These are phyloP conservation scores for Melanchra persicariae DNA, from an alignment of 2,888 invertebrate genomes.

Conservation along the genomic window DNA sequence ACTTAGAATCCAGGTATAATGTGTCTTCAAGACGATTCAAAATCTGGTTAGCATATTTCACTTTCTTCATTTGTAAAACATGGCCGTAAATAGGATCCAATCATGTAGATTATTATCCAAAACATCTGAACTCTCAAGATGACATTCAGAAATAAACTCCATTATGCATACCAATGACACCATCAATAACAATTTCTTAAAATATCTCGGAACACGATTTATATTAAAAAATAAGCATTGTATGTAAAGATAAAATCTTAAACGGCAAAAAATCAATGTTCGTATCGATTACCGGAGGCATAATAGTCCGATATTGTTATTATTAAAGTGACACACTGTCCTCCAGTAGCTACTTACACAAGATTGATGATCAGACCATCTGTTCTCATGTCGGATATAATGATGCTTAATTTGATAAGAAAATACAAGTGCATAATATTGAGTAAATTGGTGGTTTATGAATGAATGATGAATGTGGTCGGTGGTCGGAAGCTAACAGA, in stretches of 20 bases:
- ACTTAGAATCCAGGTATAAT: neutral
- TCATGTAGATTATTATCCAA: neutral
- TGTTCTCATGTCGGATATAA: conserved; percentile 63
- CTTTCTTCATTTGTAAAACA: neutral
- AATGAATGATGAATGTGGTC: conserved; percentile 18
- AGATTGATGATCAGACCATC: conserved; percentile 72
- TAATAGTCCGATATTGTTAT: conserved; percentile 67
- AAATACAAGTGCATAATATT: conserved; percentile 44
- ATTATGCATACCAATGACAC: conserved; percentile 42
- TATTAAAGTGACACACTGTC: conserved; percentile 69
- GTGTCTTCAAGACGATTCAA: neutral
- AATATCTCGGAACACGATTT: conserved; percentile 40
- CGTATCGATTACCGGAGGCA: conserved; percentile 58
- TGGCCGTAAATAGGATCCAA: neutral
- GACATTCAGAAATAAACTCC: conserved; percentile 22
- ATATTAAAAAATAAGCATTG: conserved; percentile 62
- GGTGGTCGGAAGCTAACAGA: conserved; percentile 5
- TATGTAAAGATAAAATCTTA: conserved; percentile 61
- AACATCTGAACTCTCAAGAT: conserved; percentile 2
- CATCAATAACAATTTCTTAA: conserved; percentile 57
- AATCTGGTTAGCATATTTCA: neutral
- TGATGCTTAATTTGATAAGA: conserved; percentile 61
- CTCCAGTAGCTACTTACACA: conserved; percentile 63
- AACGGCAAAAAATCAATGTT: conserved; percentile 69
- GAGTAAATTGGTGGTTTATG: conserved; percentile 49